These are phyloP conservation scores for Pagrus major DNA, from an alignment of 2,113 vertebrate genomes.

Conservation along the genomic window DNA sequence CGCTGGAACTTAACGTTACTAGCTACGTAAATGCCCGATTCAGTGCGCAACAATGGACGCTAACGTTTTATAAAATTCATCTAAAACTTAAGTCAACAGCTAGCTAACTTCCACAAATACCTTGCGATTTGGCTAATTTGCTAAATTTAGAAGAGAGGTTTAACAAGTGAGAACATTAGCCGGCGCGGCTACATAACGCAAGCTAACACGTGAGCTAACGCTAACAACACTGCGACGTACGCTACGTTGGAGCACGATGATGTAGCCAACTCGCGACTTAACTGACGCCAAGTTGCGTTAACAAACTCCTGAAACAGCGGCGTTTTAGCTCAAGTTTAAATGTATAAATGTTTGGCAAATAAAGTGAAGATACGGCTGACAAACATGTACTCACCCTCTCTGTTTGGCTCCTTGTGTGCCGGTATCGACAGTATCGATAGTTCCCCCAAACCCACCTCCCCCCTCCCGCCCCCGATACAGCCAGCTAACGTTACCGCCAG, in stretches of 20 bases:
- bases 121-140: rapidly evolving
- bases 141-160: not conserved
- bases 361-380: rapidly evolving
- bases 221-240: not conserved
- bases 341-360: too few species aligned
- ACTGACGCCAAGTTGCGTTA: not conserved
- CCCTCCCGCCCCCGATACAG: too few species aligned
- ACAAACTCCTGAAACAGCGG: rapidly evolving
- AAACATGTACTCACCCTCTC: conserved; percentile 31
- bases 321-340: not conserved
- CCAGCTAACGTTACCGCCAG: not conserved
- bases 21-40: not conserved
- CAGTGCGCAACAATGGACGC: too few species aligned
- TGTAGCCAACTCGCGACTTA: too few species aligned
- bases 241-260: too few species aligned
- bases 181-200: not conserved
- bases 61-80: not conserved
- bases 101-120: not conserved
- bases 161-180: not conserved
- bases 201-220: not conserved
- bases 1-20: too few species aligned
- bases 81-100: not conserved
- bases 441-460: rapidly evolving
- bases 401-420: not conserved
- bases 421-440: too few species aligned